These are phyloP conservation scores for Drosophila elegans DNA, from an alignment of 1,140 invertebrate genomes.

Conservation along the genomic window DNA sequence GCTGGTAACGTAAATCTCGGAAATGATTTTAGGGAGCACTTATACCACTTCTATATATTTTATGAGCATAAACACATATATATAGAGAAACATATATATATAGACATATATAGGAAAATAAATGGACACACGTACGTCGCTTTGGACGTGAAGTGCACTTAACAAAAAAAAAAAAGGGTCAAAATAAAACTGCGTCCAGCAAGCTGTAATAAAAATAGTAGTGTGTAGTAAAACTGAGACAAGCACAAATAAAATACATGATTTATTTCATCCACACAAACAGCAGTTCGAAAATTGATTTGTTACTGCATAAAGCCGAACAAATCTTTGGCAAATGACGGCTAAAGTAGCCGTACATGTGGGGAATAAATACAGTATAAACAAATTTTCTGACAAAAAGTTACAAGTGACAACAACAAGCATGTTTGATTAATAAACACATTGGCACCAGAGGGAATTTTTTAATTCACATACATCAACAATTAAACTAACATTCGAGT, in stretches of 20 bases:
- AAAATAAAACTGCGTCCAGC: constrained; percentile 24
- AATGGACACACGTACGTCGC: constrained; percentile 57
- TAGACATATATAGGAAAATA: constrained; percentile 7
- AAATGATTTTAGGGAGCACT: constrained; percentile 78
- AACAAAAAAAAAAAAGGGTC: constrained; percentile 36
- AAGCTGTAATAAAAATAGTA: constrained; percentile 7
- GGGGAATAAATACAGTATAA: not conserved
- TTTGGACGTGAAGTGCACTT: constrained; percentile 53
- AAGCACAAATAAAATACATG: constrained; percentile 19
- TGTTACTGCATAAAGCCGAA: constrained; percentile 19
- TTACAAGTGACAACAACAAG: not conserved
- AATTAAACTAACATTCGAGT: not conserved
- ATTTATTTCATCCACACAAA: constrained; percentile 5
- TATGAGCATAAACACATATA: constrained; percentile 22
- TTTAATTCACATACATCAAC: constrained; percentile 5
- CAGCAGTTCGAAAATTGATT: constrained; percentile 32
- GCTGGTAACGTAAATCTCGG: constrained; percentile 34
- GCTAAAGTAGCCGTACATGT: constrained; percentile 28
- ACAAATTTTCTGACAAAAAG: not conserved
- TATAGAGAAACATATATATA: not conserved
- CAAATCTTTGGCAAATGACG: constrained; percentile 27
- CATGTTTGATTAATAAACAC: constrained; percentile 5
- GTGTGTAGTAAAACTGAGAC: not conserved
- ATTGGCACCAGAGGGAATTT: constrained; percentile 1
- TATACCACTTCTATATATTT: constrained; percentile 62